Conservation (phyloP, 1,140 invertebrate species). For the Heliothis virescens region DNA sequence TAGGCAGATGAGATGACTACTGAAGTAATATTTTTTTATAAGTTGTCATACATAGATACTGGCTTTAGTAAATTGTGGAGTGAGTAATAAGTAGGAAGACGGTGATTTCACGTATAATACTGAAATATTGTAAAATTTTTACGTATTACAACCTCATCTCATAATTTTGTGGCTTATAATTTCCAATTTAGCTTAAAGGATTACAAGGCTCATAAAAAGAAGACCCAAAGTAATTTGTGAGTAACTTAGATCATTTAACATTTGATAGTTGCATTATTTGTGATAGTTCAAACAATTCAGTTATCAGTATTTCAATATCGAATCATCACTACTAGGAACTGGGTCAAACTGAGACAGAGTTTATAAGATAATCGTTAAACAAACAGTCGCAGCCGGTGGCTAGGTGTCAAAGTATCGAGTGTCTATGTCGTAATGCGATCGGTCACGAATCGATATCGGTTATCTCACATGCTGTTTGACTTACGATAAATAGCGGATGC, state of each 20-base stretch:
- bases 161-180: neutral
- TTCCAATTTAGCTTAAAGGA: constrained; percentile 1
- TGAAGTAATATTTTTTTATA: neutral
- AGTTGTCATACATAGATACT: neutral
- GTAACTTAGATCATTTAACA: neutral
- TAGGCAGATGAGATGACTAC: too few species aligned
- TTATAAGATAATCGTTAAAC: constrained; percentile 61
- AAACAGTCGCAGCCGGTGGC: constrained; percentile 63
- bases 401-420: constrained; percentile 68
- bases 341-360: constrained; percentile 59
- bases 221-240: neutral
- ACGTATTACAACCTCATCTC: neutral
- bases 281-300: constrained; percentile 5
- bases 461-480: constrained; percentile 71
- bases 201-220: neutral
- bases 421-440: constrained; percentile 74
- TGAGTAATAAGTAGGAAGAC: too few species aligned
- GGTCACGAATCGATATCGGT: constrained; percentile 74
- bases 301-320: constrained; percentile 38
- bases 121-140: too few species aligned
- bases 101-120: too few species aligned
- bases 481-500: constrained; percentile 76
- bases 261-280: constrained; percentile 7
- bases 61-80: too few species aligned
- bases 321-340: constrained; percentile 50